Evolutionary conservation across 2,888 invertebrate species (phyloP).

Genomic region (Andrena bucephala): DNA sequence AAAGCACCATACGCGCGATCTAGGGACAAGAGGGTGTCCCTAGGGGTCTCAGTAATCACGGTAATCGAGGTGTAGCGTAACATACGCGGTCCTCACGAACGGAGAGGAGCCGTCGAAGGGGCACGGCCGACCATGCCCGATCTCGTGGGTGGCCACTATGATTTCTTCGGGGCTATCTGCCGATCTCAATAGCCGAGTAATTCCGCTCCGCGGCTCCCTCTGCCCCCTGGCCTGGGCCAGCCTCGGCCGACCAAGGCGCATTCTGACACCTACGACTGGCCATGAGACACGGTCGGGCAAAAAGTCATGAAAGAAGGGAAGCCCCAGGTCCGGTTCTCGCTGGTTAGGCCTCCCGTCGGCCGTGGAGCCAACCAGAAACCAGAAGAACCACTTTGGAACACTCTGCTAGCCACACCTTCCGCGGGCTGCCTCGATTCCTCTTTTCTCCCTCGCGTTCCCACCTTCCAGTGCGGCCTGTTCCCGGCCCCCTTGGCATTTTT

Average conservation of each 20-base stretch:
- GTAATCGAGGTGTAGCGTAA: slow-evolving; percentile 18
- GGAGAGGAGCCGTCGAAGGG: slow-evolving; percentile 17
- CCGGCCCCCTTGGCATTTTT: slow-evolving; percentile 69
- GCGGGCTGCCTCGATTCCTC: slow-evolving; percentile 75
- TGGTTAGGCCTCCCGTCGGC: slow-evolving; percentile 82
- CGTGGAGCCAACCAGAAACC: slow-evolving; percentile 83
- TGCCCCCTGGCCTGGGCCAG: slow-evolving; percentile 52
- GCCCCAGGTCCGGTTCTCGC: slow-evolving; percentile 64
- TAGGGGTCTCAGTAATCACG: slow-evolving; percentile 19
- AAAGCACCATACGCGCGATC: not conserved
- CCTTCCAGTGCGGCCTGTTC: slow-evolving; percentile 48
- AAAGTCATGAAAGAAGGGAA: slow-evolving; percentile 68
- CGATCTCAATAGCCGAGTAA: slow-evolving; percentile 83
- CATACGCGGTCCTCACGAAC: slow-evolving; percentile 16
- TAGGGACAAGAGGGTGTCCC: not conserved
- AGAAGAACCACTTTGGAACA: slow-evolving; percentile 80
- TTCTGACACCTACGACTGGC: slow-evolving; percentile 81
- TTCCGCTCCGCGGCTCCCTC: slow-evolving; percentile 74
- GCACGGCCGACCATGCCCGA: slow-evolving; percentile 55
- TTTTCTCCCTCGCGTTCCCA: slow-evolving; percentile 67
- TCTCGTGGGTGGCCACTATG: slow-evolving; percentile 83
- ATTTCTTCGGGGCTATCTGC: slow-evolving; percentile 82
- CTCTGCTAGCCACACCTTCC: slow-evolving; percentile 83
- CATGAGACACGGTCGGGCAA: slow-evolving; percentile 73
- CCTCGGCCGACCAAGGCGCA: slow-evolving; percentile 72